Evolutionary conservation across 2,113 vertebrate species (phyloP).

Genomic region (Odocoileus virginianus): DNA sequence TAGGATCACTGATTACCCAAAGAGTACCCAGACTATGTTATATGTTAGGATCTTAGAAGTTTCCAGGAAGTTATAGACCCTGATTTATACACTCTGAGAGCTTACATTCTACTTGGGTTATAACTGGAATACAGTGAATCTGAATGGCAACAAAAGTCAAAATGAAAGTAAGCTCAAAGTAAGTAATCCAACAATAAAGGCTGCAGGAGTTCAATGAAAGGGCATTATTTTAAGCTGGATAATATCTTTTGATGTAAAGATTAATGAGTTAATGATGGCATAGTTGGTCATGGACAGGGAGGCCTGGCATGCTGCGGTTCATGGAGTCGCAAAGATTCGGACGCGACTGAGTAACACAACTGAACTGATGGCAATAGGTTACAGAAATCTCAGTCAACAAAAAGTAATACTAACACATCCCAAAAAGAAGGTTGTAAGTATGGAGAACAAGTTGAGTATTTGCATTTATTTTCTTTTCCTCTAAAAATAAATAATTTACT

Average conservation of each 20-base stretch:
- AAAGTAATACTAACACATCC: background rate
- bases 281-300: background rate
- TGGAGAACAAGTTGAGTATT: background rate
- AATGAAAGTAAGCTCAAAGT: background rate
- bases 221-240: background rate
- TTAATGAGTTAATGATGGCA: background rate
- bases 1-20: background rate
- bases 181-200: background rate
- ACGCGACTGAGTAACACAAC: background rate
- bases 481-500: background rate
- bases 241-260: background rate
- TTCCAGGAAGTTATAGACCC: background rate
- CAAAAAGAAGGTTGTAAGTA: background rate
- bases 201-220: background rate
- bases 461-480: background rate
- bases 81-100: background rate
- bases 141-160: background rate
- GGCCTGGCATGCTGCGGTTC: background rate
- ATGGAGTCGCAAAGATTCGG: background rate
- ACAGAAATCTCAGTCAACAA: background rate
- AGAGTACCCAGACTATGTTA: background rate
- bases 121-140: background rate
- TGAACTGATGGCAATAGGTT: background rate
- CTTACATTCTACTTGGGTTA: background rate
- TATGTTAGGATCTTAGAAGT: background rate